A percentile compares a stretch with the other conserved stretches of the same genome.
Conservation (phyloP, 2,797 vertebrate genomes). For the Perodicticus potto region DNA sequence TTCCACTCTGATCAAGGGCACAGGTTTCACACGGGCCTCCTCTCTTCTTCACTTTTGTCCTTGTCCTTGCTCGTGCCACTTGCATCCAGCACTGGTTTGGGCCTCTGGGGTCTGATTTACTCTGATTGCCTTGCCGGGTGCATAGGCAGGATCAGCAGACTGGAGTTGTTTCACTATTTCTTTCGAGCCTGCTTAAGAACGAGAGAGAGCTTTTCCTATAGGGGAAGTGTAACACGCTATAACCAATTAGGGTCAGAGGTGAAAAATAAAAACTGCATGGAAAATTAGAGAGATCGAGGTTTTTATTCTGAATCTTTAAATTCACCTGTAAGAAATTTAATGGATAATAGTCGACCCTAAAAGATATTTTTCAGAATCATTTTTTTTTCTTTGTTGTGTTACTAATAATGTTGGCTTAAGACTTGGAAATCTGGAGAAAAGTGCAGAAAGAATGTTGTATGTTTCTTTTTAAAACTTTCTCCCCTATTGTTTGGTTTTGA, state of each 20-base stretch:
- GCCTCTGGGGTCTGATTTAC: background rate
- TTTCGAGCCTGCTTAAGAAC: background rate
- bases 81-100: rapidly evolving
- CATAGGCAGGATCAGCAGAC: background rate
- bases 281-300: background rate
- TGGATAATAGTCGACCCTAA: background rate
- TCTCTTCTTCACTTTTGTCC: background rate
- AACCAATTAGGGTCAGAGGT: background rate
- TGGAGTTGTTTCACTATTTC: background rate
- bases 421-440: background rate
- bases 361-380: background rate
- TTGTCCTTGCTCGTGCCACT: background rate
- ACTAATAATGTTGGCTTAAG: background rate
- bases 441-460: background rate
- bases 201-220: background rate
- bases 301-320: background rate
- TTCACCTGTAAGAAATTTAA: background rate
- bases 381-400: background rate
- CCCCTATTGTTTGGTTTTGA: background rate
- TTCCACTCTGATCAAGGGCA: background rate
- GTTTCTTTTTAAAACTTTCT: conserved; percentile 9
- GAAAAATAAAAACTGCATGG: background rate
- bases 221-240: background rate
- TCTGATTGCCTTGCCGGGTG: background rate
- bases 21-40: rapidly evolving